A percentile compares a stretch with the other conserved stretches of the same genome.
Evolutionary conservation across 2,113 vertebrate species (phyloP).

Genomic region (Oplegnathus fasciatus): DNA sequence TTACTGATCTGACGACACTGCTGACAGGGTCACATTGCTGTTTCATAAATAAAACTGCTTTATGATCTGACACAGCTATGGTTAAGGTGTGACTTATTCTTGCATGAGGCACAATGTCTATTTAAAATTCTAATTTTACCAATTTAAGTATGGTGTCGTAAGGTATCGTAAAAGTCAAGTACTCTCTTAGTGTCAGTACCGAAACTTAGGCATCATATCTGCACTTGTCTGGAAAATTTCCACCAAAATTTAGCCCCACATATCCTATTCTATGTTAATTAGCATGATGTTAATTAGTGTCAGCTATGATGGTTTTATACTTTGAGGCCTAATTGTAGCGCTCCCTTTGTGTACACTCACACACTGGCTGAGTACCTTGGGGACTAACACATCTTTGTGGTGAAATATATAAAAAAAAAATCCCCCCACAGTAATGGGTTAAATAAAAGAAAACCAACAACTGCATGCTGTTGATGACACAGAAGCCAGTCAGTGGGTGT

Average conservation of each 20-base stretch:
- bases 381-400: neutral
- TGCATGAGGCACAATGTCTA: too few species aligned
- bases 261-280: neutral
- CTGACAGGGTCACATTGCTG: too few species aligned
- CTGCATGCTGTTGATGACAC: conserved; percentile 28
- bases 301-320: neutral
- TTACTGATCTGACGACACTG: too few species aligned
- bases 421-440: neutral
- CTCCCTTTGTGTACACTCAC: neutral
- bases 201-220: too few species aligned
- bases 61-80: too few species aligned
- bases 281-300: neutral
- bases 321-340: neutral
- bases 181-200: too few species aligned
- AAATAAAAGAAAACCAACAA: conserved; percentile 41
- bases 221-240: too few species aligned
- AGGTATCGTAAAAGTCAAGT: too few species aligned
- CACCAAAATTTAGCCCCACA: neutral
- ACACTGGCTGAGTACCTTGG: neutral
- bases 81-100: too few species aligned
- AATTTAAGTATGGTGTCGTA: too few species aligned
- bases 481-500: conserved; percentile 12
- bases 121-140: too few species aligned
- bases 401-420: neutral
- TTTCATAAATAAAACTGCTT: too few species aligned